Percentiles rank a stretch among this genome's conserved stretches.
Evolutionary conservation across 2,888 invertebrate species (phyloP).

Genomic region (Limnephilus auricula): DNA sequence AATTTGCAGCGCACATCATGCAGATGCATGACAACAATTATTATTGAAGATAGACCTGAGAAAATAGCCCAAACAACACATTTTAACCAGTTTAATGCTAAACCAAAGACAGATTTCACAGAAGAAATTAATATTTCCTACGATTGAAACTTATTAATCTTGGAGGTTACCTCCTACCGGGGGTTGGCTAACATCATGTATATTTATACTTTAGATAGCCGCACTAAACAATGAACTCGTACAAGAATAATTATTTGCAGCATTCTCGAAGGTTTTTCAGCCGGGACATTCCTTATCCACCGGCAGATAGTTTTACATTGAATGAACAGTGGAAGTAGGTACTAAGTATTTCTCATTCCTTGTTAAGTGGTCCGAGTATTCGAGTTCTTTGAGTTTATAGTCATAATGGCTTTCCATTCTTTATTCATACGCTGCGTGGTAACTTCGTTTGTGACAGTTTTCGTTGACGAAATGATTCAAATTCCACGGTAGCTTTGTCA

Average conservation of each 20-base stretch:
- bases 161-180: background rate
- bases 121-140: background rate
- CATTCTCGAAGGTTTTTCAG: background rate
- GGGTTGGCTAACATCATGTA: too few species aligned
- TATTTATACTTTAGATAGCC: background rate
- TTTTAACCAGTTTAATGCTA: background rate
- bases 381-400: background rate
- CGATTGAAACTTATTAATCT: background rate
- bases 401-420: background rate
- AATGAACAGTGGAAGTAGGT: background rate
- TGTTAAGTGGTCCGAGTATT: background rate
- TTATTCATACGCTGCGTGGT: background rate
- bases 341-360: background rate
- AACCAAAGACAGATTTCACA: background rate
- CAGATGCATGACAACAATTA: constrained; percentile 9
- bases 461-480: background rate
- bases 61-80: background rate
- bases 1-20: constrained; percentile 20
- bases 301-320: background rate
- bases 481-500: background rate
- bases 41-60: background rate
- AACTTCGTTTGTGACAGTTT: background rate
- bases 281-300: background rate
- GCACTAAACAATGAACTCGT: background rate
- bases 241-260: background rate